These are phyloP conservation scores for Bubo scandiacus DNA, from an alignment of 2,113 vertebrate genomes.

Conservation along the genomic window DNA sequence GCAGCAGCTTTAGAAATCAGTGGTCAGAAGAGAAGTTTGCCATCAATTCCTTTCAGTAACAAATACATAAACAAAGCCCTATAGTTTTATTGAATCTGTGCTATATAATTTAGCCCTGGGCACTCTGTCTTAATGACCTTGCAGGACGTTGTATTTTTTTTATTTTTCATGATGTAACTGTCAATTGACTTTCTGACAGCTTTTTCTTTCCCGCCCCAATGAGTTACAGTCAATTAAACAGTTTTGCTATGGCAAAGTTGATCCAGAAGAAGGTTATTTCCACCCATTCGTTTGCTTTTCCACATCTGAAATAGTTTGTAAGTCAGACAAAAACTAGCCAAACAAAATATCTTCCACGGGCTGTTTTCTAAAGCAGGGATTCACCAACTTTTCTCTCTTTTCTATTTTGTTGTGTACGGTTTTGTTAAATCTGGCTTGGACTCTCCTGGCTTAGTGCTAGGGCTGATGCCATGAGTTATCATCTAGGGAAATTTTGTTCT, in stretches of 20 bases:
- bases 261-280: neutral
- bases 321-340: neutral
- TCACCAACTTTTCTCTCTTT: neutral
- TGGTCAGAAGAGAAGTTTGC: neutral
- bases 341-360: neutral
- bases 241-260: neutral
- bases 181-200: slow-evolving; percentile 19
- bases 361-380: neutral
- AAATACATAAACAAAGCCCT: neutral
- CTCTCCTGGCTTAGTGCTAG: neutral
- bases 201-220: neutral
- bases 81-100: neutral
- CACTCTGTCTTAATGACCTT: neutral
- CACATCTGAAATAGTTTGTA: slow-evolving; percentile 6
- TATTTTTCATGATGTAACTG: slow-evolving; percentile 35
- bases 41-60: neutral
- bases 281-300: neutral
- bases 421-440: neutral
- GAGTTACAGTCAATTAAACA: neutral
- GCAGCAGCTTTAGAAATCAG: neutral
- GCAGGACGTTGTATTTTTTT: neutral
- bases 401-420: neutral
- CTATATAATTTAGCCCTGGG: neutral
- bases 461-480: neutral
- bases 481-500: neutral